Base-by-base conservation (phyloP, 2,797 vertebrate species). In the Lophotriccus pileatus region DNA sequence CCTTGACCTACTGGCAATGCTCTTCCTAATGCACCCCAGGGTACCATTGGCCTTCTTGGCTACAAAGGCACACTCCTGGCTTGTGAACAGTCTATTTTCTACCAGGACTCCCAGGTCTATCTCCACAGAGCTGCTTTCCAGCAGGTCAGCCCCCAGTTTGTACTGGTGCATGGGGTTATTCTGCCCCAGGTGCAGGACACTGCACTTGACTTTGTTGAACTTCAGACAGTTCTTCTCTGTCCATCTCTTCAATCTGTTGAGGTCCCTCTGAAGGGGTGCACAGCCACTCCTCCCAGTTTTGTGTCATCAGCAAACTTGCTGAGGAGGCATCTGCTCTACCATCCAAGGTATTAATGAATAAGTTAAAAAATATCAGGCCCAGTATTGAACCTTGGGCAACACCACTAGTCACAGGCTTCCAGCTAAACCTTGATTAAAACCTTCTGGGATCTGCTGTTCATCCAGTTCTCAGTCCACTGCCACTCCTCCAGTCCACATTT, bases 51-150 rank as follows among this genome's bases (percentile, higher is more conserved):
- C 34, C 14, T 56, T 58, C 27, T 18, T 37, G 67, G 13, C 20
- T 19, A n/a, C 8, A 64, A 3, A 13, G 19, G 10, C 12, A 25
- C 23, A 37, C 15, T 37, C 19, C 19, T 79, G 36, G 15, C 15
- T 58, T 0, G 0, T 21, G 27, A 13, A 8, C 7, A 28, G 7
- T n/a, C 27, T 64, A 32, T 36, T 64, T 19, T 30, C 23, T 9
- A 59, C 13, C n/a, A 73, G 44, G 19, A 58, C 1, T 0, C 6
- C 9, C 19, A n/a, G 15, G 10, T 58, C 10, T 10, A 72, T 50
- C 19, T 56, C 19, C 52, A 44, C 4, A 24, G 20, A 59, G 7
- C 9, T 80, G n/a, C 14, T 25, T 73, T 12, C 16, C 52, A 46
- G n/a, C 7, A 80, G 10, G 13, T n/a, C 27, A 30, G 16, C 10